Base-by-base conservation (phyloP, 2,888 invertebrate species). In the Malacosoma neustria region DNA sequence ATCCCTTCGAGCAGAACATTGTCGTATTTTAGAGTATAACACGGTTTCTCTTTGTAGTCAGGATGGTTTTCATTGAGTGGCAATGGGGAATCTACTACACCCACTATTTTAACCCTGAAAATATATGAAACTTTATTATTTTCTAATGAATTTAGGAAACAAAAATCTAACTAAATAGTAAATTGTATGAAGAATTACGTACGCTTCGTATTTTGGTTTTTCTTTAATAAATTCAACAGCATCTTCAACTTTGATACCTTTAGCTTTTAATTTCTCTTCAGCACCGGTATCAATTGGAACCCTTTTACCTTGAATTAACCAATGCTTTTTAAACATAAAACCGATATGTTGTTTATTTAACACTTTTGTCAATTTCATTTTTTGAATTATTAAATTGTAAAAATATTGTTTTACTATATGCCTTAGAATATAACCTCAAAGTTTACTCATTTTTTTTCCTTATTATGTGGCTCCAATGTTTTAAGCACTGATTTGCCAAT, bases 1-100 rank as follows among this genome's bases (percentile, higher is more conserved):
- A 92, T 57, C 7, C 95, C 96, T 72, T 91, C 89, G 13, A 93
- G 57, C 3, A 94, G 72, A 5, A 92, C 90, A 71, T 89, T 90
- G 29, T 82, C 71, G 49, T 91, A 89, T 38, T 75, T 81, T 41
- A 89, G 89, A 1, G 87, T 77, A 42, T 90, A 84, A 51, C 92
- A 90, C 3, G 87, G 81, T 42, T 71, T 75, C 11, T 87, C 72
- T 51, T 92, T 89, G 87, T 90, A 93, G 37, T 91, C 81, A 1
- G 91, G 91, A 67, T 92, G 90, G 13, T 84, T 87, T 42, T 87
- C 54, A 57, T 92, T 87, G 9, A 84, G 58, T n/a, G 72, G 69
- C 14, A 81, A 38, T 1, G 72, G 64, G 31, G 37, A 49, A 34
- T 84, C 80, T 51, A 68, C 76, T 7, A 67, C 67, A 6, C 89